Evolutionary conservation across 2,888 invertebrate species (phyloP), one percentile per base, ranked within the genome.

Genomic region (Drosophila stalkeri): DNA sequence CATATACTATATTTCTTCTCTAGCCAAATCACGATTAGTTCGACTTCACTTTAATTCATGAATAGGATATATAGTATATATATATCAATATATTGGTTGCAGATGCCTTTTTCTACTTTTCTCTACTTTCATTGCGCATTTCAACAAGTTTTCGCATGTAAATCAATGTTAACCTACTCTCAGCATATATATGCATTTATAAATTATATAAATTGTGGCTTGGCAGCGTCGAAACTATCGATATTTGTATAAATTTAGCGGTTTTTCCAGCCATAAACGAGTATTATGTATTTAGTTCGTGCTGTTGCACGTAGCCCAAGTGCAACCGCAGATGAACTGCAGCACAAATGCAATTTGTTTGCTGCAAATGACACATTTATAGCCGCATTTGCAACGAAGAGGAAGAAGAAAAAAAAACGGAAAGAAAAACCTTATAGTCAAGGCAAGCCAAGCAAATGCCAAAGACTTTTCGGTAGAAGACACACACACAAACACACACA

Each of bases 331-430:
- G 66, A 64, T 72, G 64, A 64, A 49, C 49, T 65, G 65, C 75
- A 67, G 63, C 46, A 57, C 62, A 82, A 72, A 77, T 81, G 69
- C 62, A 81, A 69, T 77, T 74, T 70, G 64, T 54, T 41, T 72
- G 72, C 80, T 83, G 81, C 84, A 70, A 82, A 73, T 82, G 81
- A 80, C 72, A 72, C 77, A 81, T 77, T 81, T 72, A 74, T 64
- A 64, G 80, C 59, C 59, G 55, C 59, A 75, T 74, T 60, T 62
- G 63, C 49, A 37, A 52, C 39, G 39, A n/a, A n/a, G n/a, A 39
- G 27, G 2, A 8, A 23, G 27, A n/a, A n/a, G 5, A 27, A 1
- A 3, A 11, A 9, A n/a, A 12, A n/a, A n/a, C n/a, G n/a, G 9
- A 20, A 23, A 23, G 3, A 7, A 16, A 23, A 47, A 49, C 5